Base-by-base conservation (phyloP, 1,140 invertebrate genomes). In the Penaeus chinensis region DNA sequence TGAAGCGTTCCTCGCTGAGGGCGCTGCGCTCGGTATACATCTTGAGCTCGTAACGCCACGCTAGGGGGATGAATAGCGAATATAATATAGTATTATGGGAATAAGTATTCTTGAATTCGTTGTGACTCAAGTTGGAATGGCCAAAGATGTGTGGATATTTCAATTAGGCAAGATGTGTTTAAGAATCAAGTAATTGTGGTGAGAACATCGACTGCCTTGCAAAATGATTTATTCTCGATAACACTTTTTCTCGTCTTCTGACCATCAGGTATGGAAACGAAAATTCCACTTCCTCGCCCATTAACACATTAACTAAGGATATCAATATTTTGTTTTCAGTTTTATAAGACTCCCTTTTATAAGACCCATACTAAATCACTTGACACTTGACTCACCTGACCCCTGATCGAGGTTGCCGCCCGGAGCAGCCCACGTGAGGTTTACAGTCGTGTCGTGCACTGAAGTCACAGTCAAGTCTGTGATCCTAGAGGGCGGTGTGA, bases 31-130 rank as follows among this genome's bases (percentile, higher is more conserved):
- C 89, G 2, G 87, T 90, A 74, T 90, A 90, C 89, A 90, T 90
- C 61, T 90, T 90, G 24, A 90, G 89, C 54, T 90, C 85, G 65
- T 90, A 90, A 47, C 61, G 63, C 77, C 87, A 90, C n/a, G 89
- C 89, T 90, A 81, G 22, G 24, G 37, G 11, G 69, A 37, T n/a
- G 20, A 19, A 63, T 24, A 63, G 27, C 37, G 32, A 16, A 24
- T 61, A 22, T 63, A 13, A 54, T 42, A 42, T 20, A 20, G 24
- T 69, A 32, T 27, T 42, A 42, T 2, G 37, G 37, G 37, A 42
- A 7, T 42, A 8, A 0, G 7, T 42, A 7, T 42, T 42, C 37
- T 42, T 4, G 37, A 8, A 42, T 42, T 42, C 37, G 4, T 42
- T 42, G 37, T 42, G 37, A 42, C 32, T 32, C 37, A 42, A 42